A percentile compares a stretch with the other conserved stretches of the same genome.
Evolutionary conservation across 2,888 invertebrate genomes (phyloP).

Genomic region (Chelonus formosanus): DNA sequence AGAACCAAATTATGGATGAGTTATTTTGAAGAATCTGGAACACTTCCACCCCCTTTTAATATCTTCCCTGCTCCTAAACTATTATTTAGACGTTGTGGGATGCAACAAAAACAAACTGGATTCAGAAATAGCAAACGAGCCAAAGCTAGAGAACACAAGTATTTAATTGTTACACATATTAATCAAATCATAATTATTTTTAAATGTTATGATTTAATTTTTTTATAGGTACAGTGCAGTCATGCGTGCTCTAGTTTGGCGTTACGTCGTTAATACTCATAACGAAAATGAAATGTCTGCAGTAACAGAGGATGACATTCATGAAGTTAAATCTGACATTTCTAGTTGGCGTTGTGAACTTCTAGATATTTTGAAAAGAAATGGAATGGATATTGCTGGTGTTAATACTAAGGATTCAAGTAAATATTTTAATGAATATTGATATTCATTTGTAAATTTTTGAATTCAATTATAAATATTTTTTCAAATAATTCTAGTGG

Average conservation of each 20-base stretch:
- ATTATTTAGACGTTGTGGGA: slow-evolving; percentile 73
- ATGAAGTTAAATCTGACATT: slow-evolving; percentile 93
- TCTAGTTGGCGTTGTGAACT: slow-evolving; percentile 92
- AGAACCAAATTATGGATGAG: slow-evolving; percentile 94
- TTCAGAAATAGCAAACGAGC: slow-evolving; percentile 42
- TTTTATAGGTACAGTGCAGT: slow-evolving; percentile 75
- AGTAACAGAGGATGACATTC: slow-evolving; percentile 93
- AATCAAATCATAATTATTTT: slow-evolving; percentile 1
- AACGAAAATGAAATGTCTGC: slow-evolving; percentile 82
- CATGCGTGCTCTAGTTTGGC: slow-evolving; percentile 90
- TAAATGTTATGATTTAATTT: neutral
- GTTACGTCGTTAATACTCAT: slow-evolving; percentile 90
- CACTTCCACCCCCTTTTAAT: slow-evolving; percentile 93
- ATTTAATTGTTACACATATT: slow-evolving; percentile 14
- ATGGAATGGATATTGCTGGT: slow-evolving; percentile 85
- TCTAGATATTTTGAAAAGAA: slow-evolving; percentile 85
- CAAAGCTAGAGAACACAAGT: slow-evolving; percentile 52
- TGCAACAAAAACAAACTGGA: slow-evolving; percentile 64
- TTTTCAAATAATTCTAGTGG: slow-evolving; percentile 65
- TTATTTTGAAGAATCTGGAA: slow-evolving; percentile 92
- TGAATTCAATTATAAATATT: neutral
- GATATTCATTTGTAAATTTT: neutral
- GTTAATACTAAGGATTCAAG: slow-evolving; percentile 80
- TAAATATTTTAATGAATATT: slow-evolving; percentile 54
- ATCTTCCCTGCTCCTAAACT: slow-evolving; percentile 89